Conservation (phyloP, 2,113 vertebrate genomes). For the Pogonocichla stellata region DNA sequence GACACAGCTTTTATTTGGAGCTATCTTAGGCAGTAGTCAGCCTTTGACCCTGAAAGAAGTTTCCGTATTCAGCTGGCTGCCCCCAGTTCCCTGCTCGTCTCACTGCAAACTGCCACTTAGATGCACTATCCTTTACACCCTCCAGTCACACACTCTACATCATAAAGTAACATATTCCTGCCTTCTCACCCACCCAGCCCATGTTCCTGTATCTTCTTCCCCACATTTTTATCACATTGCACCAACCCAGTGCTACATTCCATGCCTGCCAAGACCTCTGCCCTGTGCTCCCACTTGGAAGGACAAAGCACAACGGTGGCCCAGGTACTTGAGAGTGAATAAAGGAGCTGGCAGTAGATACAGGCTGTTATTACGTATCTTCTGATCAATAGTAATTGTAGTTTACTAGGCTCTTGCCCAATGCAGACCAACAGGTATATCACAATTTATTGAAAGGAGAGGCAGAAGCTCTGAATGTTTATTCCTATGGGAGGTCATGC, state of each 20-base stretch:
- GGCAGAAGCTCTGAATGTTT: background rate
- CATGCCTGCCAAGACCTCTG: background rate
- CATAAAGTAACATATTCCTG: background rate
- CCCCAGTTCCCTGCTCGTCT: background rate
- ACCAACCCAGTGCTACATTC: background rate
- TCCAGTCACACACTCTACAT: background rate
- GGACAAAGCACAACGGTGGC: background rate
- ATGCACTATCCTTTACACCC: background rate
- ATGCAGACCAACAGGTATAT: background rate
- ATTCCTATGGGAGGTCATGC: background rate
- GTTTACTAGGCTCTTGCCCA: background rate
- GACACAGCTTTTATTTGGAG: background rate
- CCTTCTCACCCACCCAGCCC: background rate
- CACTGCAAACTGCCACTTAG: background rate
- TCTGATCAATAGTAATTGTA: background rate
- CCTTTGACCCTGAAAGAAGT: background rate
- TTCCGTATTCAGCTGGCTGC: background rate
- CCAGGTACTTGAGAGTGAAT: background rate
- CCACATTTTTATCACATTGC: background rate
- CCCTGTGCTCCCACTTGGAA: background rate
- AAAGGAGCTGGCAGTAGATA: background rate
- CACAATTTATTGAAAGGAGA: background rate
- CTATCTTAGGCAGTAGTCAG: background rate
- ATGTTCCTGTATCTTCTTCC: background rate
- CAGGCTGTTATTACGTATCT: rapidly evolving